Percentiles rank a stretch among this genome's conserved stretches.
Conservation (phyloP, 2,888 invertebrate genomes). For the Panopea generosa region DNA sequence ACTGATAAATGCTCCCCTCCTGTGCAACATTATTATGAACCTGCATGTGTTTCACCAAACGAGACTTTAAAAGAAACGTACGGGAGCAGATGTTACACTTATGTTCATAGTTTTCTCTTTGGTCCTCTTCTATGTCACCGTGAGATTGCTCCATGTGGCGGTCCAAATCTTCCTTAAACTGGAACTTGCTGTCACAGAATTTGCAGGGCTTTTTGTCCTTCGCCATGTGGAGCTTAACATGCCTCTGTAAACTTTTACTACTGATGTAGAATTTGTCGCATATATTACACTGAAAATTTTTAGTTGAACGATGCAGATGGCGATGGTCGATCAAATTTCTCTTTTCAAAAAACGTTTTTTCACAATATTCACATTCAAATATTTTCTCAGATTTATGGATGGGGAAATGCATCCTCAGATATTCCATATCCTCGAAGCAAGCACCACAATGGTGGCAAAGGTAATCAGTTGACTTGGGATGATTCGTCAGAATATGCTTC, state of each 20-base stretch:
- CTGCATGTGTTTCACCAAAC: constrained; percentile 48
- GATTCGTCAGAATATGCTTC: constrained; percentile 46
- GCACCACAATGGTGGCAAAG: constrained; percentile 53
- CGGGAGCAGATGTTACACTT: constrained; percentile 40
- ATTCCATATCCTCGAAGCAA: constrained; percentile 23
- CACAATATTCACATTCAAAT: constrained; percentile 55
- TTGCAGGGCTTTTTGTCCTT: constrained; percentile 35
- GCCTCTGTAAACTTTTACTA: constrained; percentile 48
- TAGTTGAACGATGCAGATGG: constrained; percentile 28
- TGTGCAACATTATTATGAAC: constrained; percentile 26
- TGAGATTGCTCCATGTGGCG: constrained; percentile 37
- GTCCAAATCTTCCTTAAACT: constrained; percentile 25
- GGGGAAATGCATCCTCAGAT: constrained; percentile 34
- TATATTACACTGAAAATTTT: constrained; percentile 45
- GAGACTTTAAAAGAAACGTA: constrained; percentile 22
- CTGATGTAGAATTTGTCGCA: constrained; percentile 49
- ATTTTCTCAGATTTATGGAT: constrained; percentile 50
- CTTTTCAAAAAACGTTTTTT: constrained; percentile 52
- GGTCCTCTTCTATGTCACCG: constrained; percentile 7
- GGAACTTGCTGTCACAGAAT: constrained; percentile 46
- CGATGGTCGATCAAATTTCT: constrained; percentile 55
- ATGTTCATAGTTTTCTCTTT: constrained; percentile 13
- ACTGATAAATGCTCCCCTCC: constrained; percentile 29
- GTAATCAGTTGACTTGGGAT: constrained; percentile 40
- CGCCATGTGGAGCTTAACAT: constrained; percentile 50